Percentiles rank a stretch among this genome's conserved stretches.
Evolutionary conservation across 1,140 invertebrate species (phyloP).

Genomic region (Meloidogyne exigua): DNA sequence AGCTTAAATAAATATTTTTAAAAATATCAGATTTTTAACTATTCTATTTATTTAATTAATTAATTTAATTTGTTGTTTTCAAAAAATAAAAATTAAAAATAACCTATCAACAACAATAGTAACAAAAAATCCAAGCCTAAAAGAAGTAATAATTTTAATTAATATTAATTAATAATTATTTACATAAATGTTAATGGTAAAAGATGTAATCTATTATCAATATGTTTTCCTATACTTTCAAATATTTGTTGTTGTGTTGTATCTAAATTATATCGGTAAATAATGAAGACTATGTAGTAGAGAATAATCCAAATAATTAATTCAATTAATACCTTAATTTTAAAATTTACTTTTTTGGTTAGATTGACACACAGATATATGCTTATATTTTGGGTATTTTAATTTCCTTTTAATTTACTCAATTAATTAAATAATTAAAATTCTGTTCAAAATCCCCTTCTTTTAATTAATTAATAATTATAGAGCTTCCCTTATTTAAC

Average conservation of each 20-base stretch:
- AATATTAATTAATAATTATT: not conserved
- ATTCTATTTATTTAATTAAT: no score
- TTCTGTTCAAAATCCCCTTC: no score
- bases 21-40: no score
- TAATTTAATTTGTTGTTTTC: no score
- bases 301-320: constrained; percentile 30
- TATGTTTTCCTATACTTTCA: constrained; percentile 28
- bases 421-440: no score
- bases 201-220: constrained; percentile 28
- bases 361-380: no score
- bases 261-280: constrained; percentile 29
- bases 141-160: not conserved
- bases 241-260: constrained; percentile 23
- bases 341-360: no score
- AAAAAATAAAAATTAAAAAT: no score
- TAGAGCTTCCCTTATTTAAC: not conserved
- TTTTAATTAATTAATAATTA: not conserved
- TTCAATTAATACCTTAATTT: constrained; percentile 26
- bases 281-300: constrained; percentile 31
- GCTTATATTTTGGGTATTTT: no score
- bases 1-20: no score
- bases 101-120: constrained; percentile 39
- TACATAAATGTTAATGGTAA: constrained; percentile 41
- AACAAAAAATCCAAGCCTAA: constrained; percentile 42
- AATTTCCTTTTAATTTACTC: no score